Conservation (phyloP, 1,140 invertebrate genomes). For the Stegodyphus dumicola region DNA sequence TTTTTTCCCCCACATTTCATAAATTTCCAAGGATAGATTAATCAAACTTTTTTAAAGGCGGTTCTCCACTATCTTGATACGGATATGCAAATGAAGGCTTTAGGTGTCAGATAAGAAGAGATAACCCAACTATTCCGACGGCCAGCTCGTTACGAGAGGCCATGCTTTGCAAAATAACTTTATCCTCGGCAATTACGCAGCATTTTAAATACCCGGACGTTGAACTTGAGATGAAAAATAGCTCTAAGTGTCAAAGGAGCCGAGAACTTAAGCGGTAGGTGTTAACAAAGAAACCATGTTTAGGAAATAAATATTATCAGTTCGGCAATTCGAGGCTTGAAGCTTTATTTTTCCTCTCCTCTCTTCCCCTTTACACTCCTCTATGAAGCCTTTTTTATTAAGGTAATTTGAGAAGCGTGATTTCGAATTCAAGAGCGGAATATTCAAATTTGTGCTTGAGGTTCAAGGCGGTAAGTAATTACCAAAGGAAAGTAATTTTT, state of each 20-base stretch:
- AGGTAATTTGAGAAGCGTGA: too few species aligned
- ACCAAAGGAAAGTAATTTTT: too few species aligned
- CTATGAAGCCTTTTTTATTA: too few species aligned
- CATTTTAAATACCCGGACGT: background rate
- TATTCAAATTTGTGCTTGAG: too few species aligned
- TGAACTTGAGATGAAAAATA: background rate
- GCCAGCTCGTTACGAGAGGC: background rate
- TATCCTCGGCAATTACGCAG: background rate
- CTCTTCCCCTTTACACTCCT: too few species aligned
- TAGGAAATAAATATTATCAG: too few species aligned
- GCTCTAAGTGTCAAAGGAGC: background rate
- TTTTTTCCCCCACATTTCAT: background rate
- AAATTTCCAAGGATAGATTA: background rate
- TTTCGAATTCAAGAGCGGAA: too few species aligned
- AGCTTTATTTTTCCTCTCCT: too few species aligned
- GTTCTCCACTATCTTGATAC: background rate
- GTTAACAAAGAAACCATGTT: background rate
- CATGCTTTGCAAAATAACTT: slow-evolving; percentile 3
- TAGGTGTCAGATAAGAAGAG: slow-evolving; percentile 7
- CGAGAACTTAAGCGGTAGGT: slow-evolving; percentile 1
- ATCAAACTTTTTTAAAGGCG: background rate
- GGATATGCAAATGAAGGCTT: background rate
- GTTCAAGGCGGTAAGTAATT: too few species aligned
- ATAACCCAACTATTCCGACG: background rate
- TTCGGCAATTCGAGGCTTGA: too few species aligned